These are phyloP conservation scores for Trachemys scripta DNA, from an alignment of 2,113 vertebrate genomes.

Conservation along the genomic window DNA sequence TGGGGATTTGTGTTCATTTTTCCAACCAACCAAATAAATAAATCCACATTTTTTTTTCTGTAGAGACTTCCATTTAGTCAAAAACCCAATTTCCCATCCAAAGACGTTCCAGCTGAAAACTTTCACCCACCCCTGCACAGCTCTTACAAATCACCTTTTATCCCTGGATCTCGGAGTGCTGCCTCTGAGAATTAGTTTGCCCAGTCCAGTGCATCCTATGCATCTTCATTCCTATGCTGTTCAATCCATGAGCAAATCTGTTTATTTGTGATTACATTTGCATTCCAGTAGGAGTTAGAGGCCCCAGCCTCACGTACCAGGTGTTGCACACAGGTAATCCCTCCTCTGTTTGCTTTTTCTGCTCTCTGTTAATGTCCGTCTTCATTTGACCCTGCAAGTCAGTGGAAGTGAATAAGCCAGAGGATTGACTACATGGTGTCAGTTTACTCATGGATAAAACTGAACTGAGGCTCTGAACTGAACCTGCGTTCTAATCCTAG, in stretches of 20 bases:
- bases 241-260: background rate
- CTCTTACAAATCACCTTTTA: background rate
- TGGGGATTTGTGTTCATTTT: background rate
- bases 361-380: background rate
- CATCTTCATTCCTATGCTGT: background rate
- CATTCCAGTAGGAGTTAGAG: background rate
- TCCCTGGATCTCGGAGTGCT: background rate
- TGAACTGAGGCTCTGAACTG: background rate
- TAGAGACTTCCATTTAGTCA: background rate
- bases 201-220: background rate
- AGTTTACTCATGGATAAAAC: background rate
- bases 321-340: background rate
- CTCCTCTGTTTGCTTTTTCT: too few relatives aligned
- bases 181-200: background rate
- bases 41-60: background rate
- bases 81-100: background rate
- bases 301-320: background rate
- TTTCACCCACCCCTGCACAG: background rate
- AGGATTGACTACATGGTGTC: background rate
- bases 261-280: background rate
- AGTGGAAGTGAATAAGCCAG: background rate
- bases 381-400: background rate
- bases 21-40: background rate
- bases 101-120: background rate
- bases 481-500: background rate